Conservation (phyloP, 1,140 invertebrate species). For the Lepeophtheirus salmonis region DNA sequence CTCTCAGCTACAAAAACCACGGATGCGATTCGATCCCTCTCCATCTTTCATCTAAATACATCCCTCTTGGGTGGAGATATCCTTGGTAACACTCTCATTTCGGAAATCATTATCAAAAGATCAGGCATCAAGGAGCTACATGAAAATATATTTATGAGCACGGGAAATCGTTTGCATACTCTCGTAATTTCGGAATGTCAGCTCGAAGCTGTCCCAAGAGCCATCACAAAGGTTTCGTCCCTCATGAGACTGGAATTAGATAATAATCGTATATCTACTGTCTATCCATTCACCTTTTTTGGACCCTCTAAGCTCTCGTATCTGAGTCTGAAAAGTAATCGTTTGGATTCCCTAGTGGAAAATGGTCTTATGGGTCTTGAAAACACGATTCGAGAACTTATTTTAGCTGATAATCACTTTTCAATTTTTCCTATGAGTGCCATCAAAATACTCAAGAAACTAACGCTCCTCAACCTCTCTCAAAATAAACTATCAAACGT, state of each 20-base stretch:
- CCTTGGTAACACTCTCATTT: not conserved
- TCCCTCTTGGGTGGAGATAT: not conserved
- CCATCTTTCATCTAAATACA: not conserved
- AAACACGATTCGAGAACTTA: slow-evolving; percentile 51
- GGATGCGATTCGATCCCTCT: not conserved
- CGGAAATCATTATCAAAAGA: not conserved
- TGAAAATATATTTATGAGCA: not conserved
- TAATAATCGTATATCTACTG: slow-evolving; percentile 23
- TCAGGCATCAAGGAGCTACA: not conserved
- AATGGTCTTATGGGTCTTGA: slow-evolving; percentile 58
- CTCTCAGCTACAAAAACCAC: not conserved
- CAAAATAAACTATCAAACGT: slow-evolving; percentile 52
- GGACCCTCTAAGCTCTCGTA: slow-evolving; percentile 19
- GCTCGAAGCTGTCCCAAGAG: slow-evolving; percentile 20
- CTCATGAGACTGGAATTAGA: slow-evolving; percentile 22
- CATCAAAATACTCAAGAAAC: slow-evolving; percentile 47
- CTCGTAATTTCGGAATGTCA: slow-evolving; percentile 21
- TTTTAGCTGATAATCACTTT: slow-evolving; percentile 55
- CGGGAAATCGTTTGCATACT: slow-evolving; percentile 19
- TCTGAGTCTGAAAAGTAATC: slow-evolving; percentile 34
- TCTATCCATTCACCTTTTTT: slow-evolving; percentile 21
- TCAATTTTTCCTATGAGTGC: slow-evolving; percentile 53
- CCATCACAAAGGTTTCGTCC: slow-evolving; percentile 18
- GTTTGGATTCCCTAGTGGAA: slow-evolving; percentile 52
- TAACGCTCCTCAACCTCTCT: slow-evolving; percentile 49